Evolutionary conservation across 2,113 vertebrate genomes (phyloP).

Genomic region (Salvelinus fontinalis): DNA sequence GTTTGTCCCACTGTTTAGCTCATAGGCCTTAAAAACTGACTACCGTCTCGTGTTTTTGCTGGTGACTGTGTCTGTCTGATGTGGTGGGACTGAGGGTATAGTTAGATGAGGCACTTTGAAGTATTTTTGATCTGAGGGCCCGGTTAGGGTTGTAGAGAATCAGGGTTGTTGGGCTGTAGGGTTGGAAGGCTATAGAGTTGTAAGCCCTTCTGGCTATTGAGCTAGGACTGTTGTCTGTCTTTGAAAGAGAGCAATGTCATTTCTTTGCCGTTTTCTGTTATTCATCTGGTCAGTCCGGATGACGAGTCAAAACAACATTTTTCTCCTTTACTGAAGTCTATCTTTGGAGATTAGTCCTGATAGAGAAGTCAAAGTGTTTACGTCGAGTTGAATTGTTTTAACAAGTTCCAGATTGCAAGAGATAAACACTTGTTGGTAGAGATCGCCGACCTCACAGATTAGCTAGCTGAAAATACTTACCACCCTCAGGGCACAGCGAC

Average conservation of each 20-base stretch:
- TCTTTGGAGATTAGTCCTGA: background rate
- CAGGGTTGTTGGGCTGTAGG: too few relatives aligned
- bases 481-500: background rate
- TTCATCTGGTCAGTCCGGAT: background rate
- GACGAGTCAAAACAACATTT: background rate
- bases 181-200: too few relatives aligned
- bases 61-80: background rate
- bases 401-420: background rate
- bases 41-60: background rate
- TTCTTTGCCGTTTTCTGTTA: too few relatives aligned
- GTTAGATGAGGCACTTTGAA: too few relatives aligned
- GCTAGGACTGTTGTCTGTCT: too few relatives aligned
- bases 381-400: background rate
- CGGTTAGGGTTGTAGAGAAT: too few relatives aligned
- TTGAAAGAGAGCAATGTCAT: too few relatives aligned
- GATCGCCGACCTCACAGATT: background rate
- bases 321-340: background rate
- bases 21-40: background rate
- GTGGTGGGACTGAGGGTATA: too few relatives aligned
- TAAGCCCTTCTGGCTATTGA: too few relatives aligned
- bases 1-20: background rate
- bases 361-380: background rate
- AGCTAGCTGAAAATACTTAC: conserved; percentile 5
- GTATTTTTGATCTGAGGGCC: too few relatives aligned
- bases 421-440: conserved; percentile 2